Conservation (phyloP, 2,113 vertebrate species). For the Taxidea taxus region DNA sequence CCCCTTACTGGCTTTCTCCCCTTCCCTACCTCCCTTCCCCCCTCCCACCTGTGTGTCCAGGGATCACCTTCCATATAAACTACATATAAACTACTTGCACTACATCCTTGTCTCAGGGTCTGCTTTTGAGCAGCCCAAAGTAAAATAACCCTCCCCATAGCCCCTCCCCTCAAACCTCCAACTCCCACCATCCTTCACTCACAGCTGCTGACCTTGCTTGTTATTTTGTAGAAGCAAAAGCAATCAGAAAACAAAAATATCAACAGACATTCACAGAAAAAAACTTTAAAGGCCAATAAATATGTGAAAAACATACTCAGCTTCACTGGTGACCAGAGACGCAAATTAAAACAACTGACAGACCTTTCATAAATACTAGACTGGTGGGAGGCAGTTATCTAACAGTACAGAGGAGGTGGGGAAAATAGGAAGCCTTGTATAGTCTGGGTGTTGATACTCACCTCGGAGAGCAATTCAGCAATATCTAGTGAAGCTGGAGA, state of each 20-base stretch:
- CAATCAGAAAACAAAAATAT: neutral
- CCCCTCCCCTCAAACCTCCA: neutral
- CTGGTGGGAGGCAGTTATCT: neutral
- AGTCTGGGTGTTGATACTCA: neutral
- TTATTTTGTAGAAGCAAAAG: neutral
- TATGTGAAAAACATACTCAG: neutral
- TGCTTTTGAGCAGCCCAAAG: neutral
- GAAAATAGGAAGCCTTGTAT: neutral
- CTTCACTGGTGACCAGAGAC: neutral
- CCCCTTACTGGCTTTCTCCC: neutral
- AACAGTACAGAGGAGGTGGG: neutral
- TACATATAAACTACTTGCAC: neutral
- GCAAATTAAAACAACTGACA: neutral
- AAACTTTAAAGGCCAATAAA: neutral
- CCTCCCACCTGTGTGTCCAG: neutral
- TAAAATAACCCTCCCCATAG: neutral
- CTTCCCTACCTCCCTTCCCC: neutral
- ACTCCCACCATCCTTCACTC: neutral
- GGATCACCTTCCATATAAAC: neutral
- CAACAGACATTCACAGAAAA: neutral
- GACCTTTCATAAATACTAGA: neutral
- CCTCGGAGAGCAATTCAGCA: neutral
- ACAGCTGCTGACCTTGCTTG: neutral
- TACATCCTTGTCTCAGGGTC: neutral
- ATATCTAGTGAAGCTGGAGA: neutral